These are phyloP conservation scores for Morpho helenor DNA, from an alignment of 2,888 invertebrate genomes.

Conservation along the genomic window DNA sequence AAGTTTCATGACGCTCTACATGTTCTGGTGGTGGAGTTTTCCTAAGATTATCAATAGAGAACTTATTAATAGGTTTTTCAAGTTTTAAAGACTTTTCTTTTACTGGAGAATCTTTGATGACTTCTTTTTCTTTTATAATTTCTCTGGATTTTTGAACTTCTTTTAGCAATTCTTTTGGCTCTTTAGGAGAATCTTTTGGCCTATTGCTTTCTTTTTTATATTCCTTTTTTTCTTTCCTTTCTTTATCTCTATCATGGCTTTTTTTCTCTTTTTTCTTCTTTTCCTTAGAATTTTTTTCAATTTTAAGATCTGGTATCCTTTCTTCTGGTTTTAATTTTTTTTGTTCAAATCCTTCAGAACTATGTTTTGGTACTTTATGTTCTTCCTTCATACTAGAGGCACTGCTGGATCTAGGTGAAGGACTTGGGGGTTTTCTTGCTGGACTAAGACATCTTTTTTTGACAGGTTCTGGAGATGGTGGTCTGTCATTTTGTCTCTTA, in stretches of 20 bases:
- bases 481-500: conserved; percentile 67
- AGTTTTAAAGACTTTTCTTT: conserved; percentile 61
- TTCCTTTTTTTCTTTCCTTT: conserved; percentile 77
- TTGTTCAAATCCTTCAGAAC: conserved; percentile 47
- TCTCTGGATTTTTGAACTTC: conserved; percentile 53
- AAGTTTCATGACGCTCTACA: conserved; percentile 48
- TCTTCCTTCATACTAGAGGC: conserved; percentile 69
- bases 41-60: conserved; percentile 69
- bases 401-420: conserved; percentile 59
- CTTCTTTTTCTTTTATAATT: conserved; percentile 54
- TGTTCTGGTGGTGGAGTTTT: conserved; percentile 66
- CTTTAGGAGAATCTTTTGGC: conserved; percentile 65
- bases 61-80: conserved; percentile 66
- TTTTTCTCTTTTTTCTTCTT: conserved; percentile 82
- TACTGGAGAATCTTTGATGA: conserved; percentile 50
- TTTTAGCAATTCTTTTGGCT: conserved; percentile 55
- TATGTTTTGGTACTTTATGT: conserved; percentile 56
- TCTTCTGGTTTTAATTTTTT: conserved; percentile 72
- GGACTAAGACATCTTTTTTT: conserved; percentile 65
- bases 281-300: conserved; percentile 73
- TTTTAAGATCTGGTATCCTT: conserved; percentile 73
- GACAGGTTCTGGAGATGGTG: conserved; percentile 56
- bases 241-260: conserved; percentile 81
- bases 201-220: conserved; percentile 79
- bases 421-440: conserved; percentile 52